Conservation (phyloP, 2,888 invertebrate species). For the Heteromyza rotundicornis region DNA sequence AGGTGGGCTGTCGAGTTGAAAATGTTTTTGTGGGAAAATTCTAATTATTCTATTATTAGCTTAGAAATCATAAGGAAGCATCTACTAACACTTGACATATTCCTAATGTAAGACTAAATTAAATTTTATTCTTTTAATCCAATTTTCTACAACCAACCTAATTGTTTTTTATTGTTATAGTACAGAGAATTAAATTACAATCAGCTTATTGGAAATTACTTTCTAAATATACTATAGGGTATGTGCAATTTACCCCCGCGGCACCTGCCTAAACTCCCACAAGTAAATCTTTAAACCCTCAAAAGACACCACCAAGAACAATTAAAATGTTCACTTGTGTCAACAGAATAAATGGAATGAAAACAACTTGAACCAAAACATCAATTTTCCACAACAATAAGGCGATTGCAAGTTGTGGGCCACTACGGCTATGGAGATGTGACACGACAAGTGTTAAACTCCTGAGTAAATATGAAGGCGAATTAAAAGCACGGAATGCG, state of each 20-base stretch:
- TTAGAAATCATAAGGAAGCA: too few species aligned
- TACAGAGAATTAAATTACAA: too few species aligned
- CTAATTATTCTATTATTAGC: too few species aligned
- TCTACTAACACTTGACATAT: too few species aligned
- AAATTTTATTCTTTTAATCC: too few species aligned
- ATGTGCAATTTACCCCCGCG: neutral
- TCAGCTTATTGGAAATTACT: too few species aligned
- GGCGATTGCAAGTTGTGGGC: neutral
- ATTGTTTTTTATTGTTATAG: too few species aligned
- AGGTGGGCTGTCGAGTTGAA: too few species aligned
- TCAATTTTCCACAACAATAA: constrained; percentile 9
- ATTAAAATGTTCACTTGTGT: constrained; percentile 50
- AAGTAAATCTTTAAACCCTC: constrained; percentile 13
- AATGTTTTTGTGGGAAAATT: too few species aligned
- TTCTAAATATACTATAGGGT: neutral
- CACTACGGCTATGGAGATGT: too few species aligned
- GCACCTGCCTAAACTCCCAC: constrained; percentile 53
- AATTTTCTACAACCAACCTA: too few species aligned
- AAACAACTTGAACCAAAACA: constrained; percentile 39
- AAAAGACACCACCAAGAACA: constrained; percentile 35
- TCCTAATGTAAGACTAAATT: too few species aligned
- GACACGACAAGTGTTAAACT: constrained; percentile 9
- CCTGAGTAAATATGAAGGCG: constrained; percentile 14
- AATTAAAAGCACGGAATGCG: constrained; percentile 32
- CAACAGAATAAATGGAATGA: constrained; percentile 52